phyloP scores from a whole-genome alignment of 1,140 invertebrate genomes.

The Sogatella furcifera region DNA sequence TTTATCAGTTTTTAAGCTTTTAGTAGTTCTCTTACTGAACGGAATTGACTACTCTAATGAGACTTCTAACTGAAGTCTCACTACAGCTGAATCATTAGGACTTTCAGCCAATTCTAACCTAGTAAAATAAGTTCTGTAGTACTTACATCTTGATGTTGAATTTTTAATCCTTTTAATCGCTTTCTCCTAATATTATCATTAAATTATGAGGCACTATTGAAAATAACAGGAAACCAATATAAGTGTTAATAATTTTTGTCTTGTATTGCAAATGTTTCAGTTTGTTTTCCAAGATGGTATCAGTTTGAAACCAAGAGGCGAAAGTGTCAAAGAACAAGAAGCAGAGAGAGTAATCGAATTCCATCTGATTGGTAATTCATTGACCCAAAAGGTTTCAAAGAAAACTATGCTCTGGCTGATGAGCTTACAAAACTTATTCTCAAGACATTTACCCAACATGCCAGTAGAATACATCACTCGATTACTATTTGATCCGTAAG shows the following conservation, averaged over 20 bases:
- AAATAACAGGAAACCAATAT: no score
- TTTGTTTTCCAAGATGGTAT: constrained; percentile 65
- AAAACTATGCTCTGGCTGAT: constrained; percentile 90
- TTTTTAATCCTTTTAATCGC: no score
- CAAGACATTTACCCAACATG: constrained; percentile 92
- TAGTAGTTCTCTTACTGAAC: no score
- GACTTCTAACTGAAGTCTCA: no score
- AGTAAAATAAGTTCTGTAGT: no score
- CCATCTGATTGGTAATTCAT: constrained; percentile 86
- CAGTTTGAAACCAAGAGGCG: constrained; percentile 62
- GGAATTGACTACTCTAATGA: no score
- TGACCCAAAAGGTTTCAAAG: constrained; percentile 74
- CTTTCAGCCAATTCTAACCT: no score
- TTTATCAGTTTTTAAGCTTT: no score
- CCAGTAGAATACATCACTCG: constrained; percentile 96
- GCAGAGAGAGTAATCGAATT: constrained; percentile 81
- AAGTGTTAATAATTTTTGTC: background rate
- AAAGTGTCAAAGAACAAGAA: constrained; percentile 84
- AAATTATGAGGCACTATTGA: no score
- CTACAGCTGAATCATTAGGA: no score
- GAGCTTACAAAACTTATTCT: constrained; percentile 90
- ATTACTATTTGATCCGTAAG: constrained; percentile 88
- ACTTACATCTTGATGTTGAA: no score
- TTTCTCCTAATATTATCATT: no score
- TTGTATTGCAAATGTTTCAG: constrained; percentile 22